Evolutionary conservation across 2,113 vertebrate species (phyloP), one percentile per base, ranked within the genome.

Genomic region (Dicentrarchus labrax): DNA sequence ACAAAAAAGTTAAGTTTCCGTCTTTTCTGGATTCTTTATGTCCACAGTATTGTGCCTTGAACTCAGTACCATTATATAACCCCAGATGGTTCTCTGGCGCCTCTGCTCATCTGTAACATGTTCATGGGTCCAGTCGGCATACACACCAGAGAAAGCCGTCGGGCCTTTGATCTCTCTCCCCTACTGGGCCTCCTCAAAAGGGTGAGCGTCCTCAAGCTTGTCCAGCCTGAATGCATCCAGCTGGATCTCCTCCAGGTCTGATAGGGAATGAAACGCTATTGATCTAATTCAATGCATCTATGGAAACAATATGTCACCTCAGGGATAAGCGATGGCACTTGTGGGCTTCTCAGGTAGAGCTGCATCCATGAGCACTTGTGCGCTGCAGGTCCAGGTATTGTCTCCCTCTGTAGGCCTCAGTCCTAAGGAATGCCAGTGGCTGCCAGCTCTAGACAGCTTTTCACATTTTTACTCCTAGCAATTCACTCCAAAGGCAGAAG

Each of bases 31-130:
- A 36, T 69, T 54, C 11, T 43, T 2, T 30, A 51, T 72, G 50
- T 86, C 47, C 48, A 39, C 57, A 76, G 22, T 68, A 64, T 71
- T 81, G 16, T 45, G 48, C 47, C n/a, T 76, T 87, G 82, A 90
- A 66, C 67, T 84, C 41, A 4, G 75, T 30, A 59, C 36, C 73
- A 73, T 88, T 90, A 86, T 89, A 86, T 84, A 93, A 91, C 43
- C 72, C 85, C 88, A 93, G 71, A 91, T 93, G 89, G 62, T 85
- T 84, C 50, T 86, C 87, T 85, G 84, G 89, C 75, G 76, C 90
- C 87, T 83, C 72, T 59, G 72, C 88, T 93, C 89, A 92, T 94
- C 90, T 94, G 91, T 91, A 90, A 90, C 86, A 91, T 89, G 87
- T 93, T 90, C 84, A 91, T 83, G 62, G 68, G 80, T 88, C 61